These are phyloP conservation scores for Coenonympha glycerion DNA, from an alignment of 2,888 invertebrate genomes.

Conservation along the genomic window DNA sequence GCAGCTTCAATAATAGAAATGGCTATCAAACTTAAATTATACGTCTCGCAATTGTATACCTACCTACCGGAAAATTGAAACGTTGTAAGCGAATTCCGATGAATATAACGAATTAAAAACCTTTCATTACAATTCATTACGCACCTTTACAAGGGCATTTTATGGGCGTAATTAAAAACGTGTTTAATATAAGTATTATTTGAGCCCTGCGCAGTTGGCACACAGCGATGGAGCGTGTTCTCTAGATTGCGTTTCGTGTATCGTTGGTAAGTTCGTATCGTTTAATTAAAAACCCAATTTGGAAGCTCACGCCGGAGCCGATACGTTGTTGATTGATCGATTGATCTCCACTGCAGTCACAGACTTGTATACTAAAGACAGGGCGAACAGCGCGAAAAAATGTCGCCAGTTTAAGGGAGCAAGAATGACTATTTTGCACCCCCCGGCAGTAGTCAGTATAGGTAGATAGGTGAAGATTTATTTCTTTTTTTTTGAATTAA, in stretches of 20 bases:
- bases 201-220: not conserved
- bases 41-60: not conserved
- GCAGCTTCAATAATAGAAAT: no score
- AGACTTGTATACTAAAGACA: no score
- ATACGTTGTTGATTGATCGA: no score
- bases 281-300: not conserved
- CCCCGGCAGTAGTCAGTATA: no score
- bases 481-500: no score
- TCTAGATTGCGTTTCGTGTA: not conserved
- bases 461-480: no score
- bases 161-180: not conserved
- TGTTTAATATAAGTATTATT: not conserved
- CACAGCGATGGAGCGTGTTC: not conserved
- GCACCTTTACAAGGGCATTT: not conserved
- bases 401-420: no score
- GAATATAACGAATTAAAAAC: constrained; percentile 2
- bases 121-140: constrained; percentile 1
- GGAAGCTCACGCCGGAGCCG: not conserved
- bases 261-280: no score
- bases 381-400: no score
- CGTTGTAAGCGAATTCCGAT: not conserved
- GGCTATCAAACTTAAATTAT: not conserved
- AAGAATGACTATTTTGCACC: no score
- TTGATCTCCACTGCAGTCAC: no score
- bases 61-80: not conserved